Evolutionary conservation across 2,113 vertebrate genomes (phyloP).

Genomic region (Cyrtonyx montezumae): DNA sequence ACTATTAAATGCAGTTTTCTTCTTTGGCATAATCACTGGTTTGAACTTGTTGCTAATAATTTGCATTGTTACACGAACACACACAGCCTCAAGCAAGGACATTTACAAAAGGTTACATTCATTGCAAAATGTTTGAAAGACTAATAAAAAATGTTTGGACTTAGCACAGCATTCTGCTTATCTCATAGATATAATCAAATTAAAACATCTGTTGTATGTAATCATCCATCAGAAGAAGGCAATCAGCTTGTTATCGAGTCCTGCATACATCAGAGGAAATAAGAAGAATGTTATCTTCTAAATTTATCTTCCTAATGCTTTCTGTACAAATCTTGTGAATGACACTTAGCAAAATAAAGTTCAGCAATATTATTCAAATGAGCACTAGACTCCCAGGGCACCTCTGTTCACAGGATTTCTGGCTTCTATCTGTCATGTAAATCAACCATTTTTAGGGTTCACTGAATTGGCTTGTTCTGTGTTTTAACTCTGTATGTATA

Average conservation of each 20-base stretch:
- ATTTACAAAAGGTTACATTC: slow-evolving; percentile 64
- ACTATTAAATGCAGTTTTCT: slow-evolving; percentile 7
- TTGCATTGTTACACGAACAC: slow-evolving; percentile 39
- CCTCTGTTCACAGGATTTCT: not conserved
- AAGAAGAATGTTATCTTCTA: slow-evolving; percentile 46
- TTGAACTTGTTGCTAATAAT: slow-evolving; percentile 63
- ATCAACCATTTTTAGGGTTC: slow-evolving; percentile 13
- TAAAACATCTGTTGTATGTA: slow-evolving; percentile 52
- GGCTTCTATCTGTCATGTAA: not conserved
- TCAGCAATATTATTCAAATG: slow-evolving; percentile 28
- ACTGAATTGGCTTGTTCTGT: not conserved
- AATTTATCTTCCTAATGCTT: slow-evolving; percentile 33
- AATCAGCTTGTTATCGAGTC: slow-evolving; percentile 40
- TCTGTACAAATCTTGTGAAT: slow-evolving; percentile 38
- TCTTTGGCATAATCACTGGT: slow-evolving; percentile 33
- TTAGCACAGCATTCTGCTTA: slow-evolving; percentile 52
- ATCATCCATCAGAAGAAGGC: slow-evolving; percentile 19
- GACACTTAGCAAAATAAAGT: slow-evolving; percentile 37
- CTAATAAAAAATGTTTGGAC: slow-evolving; percentile 41
- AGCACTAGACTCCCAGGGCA: not conserved
- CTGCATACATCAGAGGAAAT: slow-evolving; percentile 39
- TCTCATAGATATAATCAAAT: slow-evolving; percentile 63
- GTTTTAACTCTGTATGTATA: not conserved
- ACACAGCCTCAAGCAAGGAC: not conserved
- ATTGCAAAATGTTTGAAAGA: slow-evolving; percentile 33